Evolutionary conservation across 2,888 invertebrate genomes (phyloP), one percentile per base, ranked within the genome.

Genomic region (Peribatodes rhomboidaria): DNA sequence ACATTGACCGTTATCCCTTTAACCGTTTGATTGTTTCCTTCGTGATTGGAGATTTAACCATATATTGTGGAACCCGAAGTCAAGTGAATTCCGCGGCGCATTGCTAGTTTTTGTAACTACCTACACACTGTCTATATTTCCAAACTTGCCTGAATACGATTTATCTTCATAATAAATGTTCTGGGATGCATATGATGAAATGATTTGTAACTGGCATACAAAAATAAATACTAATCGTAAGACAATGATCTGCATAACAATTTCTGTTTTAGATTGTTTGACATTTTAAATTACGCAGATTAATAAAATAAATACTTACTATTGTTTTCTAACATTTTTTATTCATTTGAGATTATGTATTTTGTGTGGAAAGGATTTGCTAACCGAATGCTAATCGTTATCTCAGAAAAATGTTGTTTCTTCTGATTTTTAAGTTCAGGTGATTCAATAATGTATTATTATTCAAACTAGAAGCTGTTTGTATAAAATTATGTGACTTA

Each of bases 171-270:
- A 49, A 64, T 49, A 65, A 59, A 55, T 10, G 49, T 37, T 22
- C 35, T 13, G 54, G 31, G 42, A 44, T 56, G 60, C 55, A 13
- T 35, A 18, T 65, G 54, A 44, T 42, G 59, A 59, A 65, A 65
- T 37, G 13, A 49, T 60, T 59, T 44, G 55, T 60, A 60, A 65
- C 22, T 42, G 14, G 10, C 14, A 50, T 64, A 50, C 55, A 55
- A 64, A 64, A 60, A 65, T 60, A n/a, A n/a, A n/a, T n/a, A n/a
- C n/a, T n/a, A 39, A 50, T 39, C 33, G 44, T 9, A 3, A 37
- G 18, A 39, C 58, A 58, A 64, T 55, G 64, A 59, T 57, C n/a
- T 31, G 39, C n/a, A 33, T 55, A 55, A 18, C 11, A 49, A 16
- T 50, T 50, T 35, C 11, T 50, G 18, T 20, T 37, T 35, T 9